Conservation (phyloP, 2,888 invertebrate genomes). For the Zaprionus lineosus region DNA sequence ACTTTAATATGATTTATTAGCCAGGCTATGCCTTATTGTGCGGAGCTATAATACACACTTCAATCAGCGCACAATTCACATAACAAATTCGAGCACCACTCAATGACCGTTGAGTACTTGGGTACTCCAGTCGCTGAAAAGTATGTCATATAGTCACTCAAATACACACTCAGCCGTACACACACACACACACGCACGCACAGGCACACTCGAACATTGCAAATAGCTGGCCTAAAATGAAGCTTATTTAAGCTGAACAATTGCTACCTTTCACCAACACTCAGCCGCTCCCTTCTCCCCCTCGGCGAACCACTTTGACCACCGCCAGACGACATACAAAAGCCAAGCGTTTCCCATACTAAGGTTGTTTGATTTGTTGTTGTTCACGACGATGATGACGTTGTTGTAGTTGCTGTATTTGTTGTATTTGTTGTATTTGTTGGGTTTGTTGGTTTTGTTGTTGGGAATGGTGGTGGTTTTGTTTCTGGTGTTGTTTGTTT, state of each 20-base stretch:
- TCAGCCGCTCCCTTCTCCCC: neutral
- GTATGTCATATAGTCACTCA: conserved; percentile 47
- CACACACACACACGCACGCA: neutral
- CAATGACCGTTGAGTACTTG: conserved; percentile 26
- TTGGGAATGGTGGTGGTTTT: no score
- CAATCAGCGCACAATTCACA: conserved; percentile 27
- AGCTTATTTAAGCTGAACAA: conserved; percentile 62
- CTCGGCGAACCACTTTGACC: conserved; percentile 24
- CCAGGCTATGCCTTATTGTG: neutral
- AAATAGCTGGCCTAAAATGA: conserved; percentile 53
- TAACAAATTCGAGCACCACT: conserved; percentile 25
- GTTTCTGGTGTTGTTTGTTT: conserved; percentile 34
- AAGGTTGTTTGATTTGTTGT: neutral
- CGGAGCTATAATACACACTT: conserved; percentile 19
- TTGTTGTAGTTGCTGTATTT: no score
- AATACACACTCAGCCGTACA: neutral
- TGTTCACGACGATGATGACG: no score
- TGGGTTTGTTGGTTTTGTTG: conserved; percentile 10
- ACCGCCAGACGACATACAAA: conserved; percentile 32
- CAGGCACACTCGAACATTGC: conserved; percentile 15
- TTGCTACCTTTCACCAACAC: conserved; percentile 33
- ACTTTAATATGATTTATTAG: conserved; percentile 8
- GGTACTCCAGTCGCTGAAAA: conserved; percentile 32
- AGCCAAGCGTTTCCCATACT: conserved; percentile 25
- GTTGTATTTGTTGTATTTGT: no score